These are phyloP conservation scores for Engystomops pustulosus DNA, from an alignment of 2,113 vertebrate genomes.

Conservation along the genomic window DNA sequence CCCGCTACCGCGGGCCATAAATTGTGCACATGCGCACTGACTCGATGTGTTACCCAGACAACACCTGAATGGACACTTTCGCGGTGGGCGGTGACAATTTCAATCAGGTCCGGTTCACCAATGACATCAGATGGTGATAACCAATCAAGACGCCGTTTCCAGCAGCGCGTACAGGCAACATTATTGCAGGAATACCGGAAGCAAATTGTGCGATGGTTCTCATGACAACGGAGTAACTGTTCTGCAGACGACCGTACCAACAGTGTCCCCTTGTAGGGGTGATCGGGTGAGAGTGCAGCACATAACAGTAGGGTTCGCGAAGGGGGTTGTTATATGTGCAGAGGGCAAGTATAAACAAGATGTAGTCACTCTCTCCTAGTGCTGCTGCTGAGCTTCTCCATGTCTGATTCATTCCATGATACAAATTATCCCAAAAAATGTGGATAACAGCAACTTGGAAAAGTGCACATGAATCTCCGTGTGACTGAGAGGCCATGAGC, in stretches of 20 bases:
- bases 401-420: too few relatives aligned
- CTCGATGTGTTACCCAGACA: neutral
- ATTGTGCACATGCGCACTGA: neutral
- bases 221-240: neutral
- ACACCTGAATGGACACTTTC: neutral
- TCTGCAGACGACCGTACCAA: neutral
- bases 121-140: neutral
- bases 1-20: too few relatives aligned
- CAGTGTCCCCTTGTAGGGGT: neutral
- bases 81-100: neutral
- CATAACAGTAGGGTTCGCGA: too few relatives aligned
- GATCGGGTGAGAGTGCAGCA: neutral
- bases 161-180: neutral
- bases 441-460: too few relatives aligned
- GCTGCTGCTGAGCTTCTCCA: too few relatives aligned
- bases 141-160: neutral
- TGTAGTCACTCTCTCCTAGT: too few relatives aligned
- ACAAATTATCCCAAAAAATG: too few relatives aligned
- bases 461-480: too few relatives aligned
- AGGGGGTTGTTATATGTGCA: too few relatives aligned
- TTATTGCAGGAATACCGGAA: neutral
- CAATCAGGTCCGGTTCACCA: neutral
- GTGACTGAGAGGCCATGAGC: too few relatives aligned
- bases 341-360: too few relatives aligned
- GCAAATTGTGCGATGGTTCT: neutral